Evolutionary conservation across 2,888 invertebrate species (phyloP).

Genomic region (Argyra leucocephala): DNA sequence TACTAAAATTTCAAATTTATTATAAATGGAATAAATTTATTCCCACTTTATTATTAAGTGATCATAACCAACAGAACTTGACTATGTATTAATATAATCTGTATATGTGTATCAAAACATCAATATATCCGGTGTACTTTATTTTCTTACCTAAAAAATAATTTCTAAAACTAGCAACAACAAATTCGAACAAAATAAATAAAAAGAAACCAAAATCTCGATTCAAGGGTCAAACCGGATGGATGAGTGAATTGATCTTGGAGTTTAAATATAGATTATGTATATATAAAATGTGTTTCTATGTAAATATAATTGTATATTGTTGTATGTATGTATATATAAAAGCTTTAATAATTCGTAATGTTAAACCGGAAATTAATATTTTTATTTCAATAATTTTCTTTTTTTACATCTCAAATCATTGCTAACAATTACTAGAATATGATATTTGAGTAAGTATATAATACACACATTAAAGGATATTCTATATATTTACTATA

Average conservation of each 20-base stretch:
- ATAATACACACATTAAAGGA: too few relatives aligned
- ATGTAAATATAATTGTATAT: too few relatives aligned
- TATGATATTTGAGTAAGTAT: too few relatives aligned
- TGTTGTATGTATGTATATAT: neutral
- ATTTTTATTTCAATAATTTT: neutral
- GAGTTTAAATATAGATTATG: neutral
- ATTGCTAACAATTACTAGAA: too few relatives aligned
- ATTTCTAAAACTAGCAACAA: neutral
- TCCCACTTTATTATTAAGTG: too few relatives aligned
- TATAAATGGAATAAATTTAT: too few relatives aligned
- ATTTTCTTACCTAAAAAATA: neutral
- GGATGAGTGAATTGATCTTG: neutral
- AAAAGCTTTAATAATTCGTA: neutral
- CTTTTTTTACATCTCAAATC: too few relatives aligned
- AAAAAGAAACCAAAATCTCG: neutral
- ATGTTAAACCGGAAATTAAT: conserved; percentile 2
- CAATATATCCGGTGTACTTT: neutral
- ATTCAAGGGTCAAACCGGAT: neutral
- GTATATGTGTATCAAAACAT: neutral
- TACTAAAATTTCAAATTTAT: too few relatives aligned
- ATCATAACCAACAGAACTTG: too few relatives aligned
- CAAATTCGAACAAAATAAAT: neutral
- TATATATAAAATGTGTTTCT: neutral
- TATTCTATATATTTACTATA: too few relatives aligned
- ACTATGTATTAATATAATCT: too few relatives aligned